Evolutionary conservation across 2,888 invertebrate genomes (phyloP).

Genomic region (Xanthorhoe spadicearia): DNA sequence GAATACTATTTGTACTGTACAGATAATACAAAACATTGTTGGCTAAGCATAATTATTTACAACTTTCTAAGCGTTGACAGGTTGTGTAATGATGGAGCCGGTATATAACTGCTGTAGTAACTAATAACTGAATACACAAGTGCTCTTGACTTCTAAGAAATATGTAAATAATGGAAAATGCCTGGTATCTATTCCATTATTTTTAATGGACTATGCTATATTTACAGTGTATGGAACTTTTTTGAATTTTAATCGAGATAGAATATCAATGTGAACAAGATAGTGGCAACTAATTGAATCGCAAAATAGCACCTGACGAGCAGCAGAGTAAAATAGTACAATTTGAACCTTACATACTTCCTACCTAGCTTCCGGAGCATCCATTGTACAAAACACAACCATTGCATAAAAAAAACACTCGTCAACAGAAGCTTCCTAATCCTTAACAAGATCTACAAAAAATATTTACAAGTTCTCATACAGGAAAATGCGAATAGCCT

Average conservation of each 20-base stretch:
- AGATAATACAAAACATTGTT: constrained; percentile 39
- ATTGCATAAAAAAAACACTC: constrained; percentile 6
- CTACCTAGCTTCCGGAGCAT: not conserved
- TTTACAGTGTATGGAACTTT: not conserved
- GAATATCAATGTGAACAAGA: no score
- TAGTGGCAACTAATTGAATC: no score
- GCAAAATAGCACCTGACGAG: no score
- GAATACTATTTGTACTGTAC: constrained; percentile 50
- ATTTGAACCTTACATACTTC: no score
- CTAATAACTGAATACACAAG: not conserved
- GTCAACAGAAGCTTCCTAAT: constrained; percentile 21
- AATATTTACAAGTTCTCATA: constrained; percentile 38
- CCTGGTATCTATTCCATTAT: not conserved
- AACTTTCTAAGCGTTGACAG: constrained; percentile 30
- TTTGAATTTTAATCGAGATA: not conserved
- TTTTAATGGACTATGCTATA: not conserved
- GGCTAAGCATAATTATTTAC: constrained; percentile 27
- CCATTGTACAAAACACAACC: constrained; percentile 22
- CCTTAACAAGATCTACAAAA: constrained; percentile 32
- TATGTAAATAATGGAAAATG: not conserved
- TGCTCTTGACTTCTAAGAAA: not conserved
- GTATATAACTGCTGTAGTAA: not conserved
- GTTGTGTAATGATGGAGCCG: constrained; percentile 17
- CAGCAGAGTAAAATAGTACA: no score
- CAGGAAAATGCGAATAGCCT: constrained; percentile 43